Percentiles rank a stretch among this genome's conserved stretches.
Conservation (phyloP, 2,113 vertebrate species). For the Rhinoptilus africanus region DNA sequence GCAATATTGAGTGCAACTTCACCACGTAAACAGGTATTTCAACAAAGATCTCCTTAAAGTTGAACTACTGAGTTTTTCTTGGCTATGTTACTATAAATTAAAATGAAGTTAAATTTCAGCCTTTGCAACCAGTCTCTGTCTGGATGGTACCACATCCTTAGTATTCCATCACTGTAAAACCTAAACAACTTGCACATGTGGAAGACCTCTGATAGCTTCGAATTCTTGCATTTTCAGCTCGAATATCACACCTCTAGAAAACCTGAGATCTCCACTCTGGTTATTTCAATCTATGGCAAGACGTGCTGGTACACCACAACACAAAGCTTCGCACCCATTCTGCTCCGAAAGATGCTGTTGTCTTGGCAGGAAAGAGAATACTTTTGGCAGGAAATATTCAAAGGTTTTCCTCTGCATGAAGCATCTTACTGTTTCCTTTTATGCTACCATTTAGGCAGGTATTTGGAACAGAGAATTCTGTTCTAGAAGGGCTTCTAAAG, state of each 20-base stretch:
- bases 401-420: background rate
- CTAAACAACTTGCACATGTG: background rate
- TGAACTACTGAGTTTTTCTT: background rate
- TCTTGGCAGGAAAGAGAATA: background rate
- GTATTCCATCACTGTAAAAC: background rate
- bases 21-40: background rate
- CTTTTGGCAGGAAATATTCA: background rate
- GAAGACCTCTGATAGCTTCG: background rate
- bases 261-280: background rate
- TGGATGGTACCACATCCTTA: background rate
- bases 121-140: background rate
- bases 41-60: background rate
- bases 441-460: background rate
- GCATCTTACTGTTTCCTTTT: background rate
- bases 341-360: background rate
- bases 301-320: background rate
- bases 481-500: background rate
- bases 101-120: background rate
- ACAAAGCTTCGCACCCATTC: background rate
- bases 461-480: background rate
- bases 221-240: background rate
- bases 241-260: background rate
- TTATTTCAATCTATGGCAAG: background rate
- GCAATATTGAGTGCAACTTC: background rate
- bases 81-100: background rate